phyloP scores from a whole-genome alignment of 2,113 vertebrate species.

The Tylochromis polylepis region DNA sequence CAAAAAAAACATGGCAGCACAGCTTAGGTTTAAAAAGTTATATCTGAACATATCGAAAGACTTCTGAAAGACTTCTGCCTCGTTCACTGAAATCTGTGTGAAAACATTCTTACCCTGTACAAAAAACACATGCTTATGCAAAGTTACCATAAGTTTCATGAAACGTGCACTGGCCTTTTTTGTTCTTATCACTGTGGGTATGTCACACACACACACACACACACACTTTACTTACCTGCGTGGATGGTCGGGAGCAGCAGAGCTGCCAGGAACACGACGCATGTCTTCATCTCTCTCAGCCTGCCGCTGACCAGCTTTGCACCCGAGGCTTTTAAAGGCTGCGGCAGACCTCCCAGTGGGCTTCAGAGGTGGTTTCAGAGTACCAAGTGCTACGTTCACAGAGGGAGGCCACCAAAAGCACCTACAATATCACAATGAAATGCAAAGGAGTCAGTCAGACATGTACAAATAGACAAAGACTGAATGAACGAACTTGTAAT shows the following conservation, averaged over 20 bases:
- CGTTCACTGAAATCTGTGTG: fast-evolving
- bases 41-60: not conserved
- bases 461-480: not conserved
- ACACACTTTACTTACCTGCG: conserved; percentile 51
- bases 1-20: not conserved
- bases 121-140: not conserved
- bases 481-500: not conserved
- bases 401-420: conserved; percentile 5
- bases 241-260: conserved; percentile 58
- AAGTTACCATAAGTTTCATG: not conserved
- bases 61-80: not conserved
- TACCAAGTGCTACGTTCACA: not conserved
- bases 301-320: not conserved
- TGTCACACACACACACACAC: not conserved
- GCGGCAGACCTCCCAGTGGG: not conserved
- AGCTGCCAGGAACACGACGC: conserved; percentile 25
- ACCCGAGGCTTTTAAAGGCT: not conserved
- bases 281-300: conserved; percentile 60
- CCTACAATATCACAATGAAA: conserved; percentile 31
- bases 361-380: not conserved
- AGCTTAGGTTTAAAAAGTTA: not conserved
- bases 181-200: not conserved
- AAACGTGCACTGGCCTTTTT: not conserved
- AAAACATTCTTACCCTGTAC: not conserved
- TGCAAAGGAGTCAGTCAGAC: not conserved